Conservation (phyloP, 2,797 vertebrate species). For the Sparus aurata region DNA sequence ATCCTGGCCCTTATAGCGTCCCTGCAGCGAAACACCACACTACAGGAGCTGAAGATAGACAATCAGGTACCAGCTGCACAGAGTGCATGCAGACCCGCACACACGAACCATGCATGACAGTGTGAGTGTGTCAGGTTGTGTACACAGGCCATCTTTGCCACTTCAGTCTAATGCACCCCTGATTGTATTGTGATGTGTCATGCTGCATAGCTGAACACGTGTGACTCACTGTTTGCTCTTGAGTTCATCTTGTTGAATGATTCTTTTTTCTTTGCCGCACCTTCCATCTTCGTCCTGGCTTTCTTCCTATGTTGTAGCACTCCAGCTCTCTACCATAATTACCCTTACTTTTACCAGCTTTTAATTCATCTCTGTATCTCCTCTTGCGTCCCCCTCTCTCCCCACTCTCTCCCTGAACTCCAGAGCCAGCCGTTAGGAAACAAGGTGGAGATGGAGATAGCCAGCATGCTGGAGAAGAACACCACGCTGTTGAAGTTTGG, state of each 20-base stretch:
- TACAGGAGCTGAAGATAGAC: constrained; percentile 96
- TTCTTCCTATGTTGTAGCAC: too few relatives aligned
- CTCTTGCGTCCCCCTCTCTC: background rate
- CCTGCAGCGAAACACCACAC: constrained; percentile 90
- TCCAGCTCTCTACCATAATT: too few relatives aligned
- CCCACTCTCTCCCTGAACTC: constrained; percentile 7
- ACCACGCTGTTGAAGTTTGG: constrained; percentile 94
- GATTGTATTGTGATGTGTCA: constrained; percentile 40
- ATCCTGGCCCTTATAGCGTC: constrained; percentile 91
- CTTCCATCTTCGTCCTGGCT: background rate
- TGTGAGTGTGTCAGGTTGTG: constrained; percentile 27
- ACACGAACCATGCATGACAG: background rate
- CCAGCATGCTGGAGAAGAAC: constrained; percentile 97
- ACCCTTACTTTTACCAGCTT: background rate
- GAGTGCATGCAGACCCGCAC: background rate
- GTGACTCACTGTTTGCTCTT: constrained; percentile 44
- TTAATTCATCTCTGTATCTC: background rate
- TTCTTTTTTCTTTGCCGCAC: background rate
- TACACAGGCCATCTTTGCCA: constrained; percentile 53
- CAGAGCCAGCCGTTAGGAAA: constrained; percentile 98
- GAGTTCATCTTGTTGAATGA: constrained; percentile 8
- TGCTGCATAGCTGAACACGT: background rate
- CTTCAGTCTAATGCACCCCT: constrained; percentile 46
- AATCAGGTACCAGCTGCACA: constrained; percentile 90
- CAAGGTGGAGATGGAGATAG: constrained; percentile 99